Percentiles rank a stretch among this genome's conserved stretches.
These are phyloP conservation scores for Pterocles orientalis DNA, from an alignment of 2,113 vertebrate genomes.

Conservation along the genomic window DNA sequence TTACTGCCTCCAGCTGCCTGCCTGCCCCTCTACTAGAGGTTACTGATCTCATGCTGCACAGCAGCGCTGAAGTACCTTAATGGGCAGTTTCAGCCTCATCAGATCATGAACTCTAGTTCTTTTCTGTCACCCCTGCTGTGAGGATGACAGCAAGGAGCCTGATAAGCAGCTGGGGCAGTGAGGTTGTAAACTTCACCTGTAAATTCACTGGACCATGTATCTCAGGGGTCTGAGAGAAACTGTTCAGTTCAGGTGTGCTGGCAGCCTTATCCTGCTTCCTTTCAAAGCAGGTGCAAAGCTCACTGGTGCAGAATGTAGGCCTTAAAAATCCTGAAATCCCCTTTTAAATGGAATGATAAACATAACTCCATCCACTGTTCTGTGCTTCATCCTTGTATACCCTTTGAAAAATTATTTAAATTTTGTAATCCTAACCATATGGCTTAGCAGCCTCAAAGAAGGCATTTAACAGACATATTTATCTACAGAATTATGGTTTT, in stretches of 20 bases:
- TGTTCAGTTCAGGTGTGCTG: not conserved
- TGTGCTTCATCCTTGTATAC: not conserved
- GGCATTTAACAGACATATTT: not conserved
- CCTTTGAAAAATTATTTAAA: not conserved
- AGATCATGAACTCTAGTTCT: not conserved
- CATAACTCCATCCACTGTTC: not conserved
- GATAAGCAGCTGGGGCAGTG: not conserved
- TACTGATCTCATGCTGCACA: not conserved
- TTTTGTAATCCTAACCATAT: not conserved
- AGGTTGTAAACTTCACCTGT: not conserved
- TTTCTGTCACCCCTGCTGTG: not conserved
- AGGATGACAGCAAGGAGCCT: not conserved
- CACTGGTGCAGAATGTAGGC: not conserved
- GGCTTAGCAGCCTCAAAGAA: not conserved
- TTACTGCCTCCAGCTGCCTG: not conserved
- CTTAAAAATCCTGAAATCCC: constrained; percentile 2
- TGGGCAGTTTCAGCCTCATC: not conserved
- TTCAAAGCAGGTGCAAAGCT: not conserved
- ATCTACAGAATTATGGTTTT: constrained; percentile 1
- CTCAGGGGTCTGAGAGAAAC: not conserved
- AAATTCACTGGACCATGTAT: not conserved
- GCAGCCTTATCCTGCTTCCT: not conserved
- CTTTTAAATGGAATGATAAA: not conserved
- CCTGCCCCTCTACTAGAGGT: not conserved
- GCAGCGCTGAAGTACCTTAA: not conserved